phyloP scores from a whole-genome alignment of 2,888 invertebrate species.

The Cataglyphis altisquamis region DNA sequence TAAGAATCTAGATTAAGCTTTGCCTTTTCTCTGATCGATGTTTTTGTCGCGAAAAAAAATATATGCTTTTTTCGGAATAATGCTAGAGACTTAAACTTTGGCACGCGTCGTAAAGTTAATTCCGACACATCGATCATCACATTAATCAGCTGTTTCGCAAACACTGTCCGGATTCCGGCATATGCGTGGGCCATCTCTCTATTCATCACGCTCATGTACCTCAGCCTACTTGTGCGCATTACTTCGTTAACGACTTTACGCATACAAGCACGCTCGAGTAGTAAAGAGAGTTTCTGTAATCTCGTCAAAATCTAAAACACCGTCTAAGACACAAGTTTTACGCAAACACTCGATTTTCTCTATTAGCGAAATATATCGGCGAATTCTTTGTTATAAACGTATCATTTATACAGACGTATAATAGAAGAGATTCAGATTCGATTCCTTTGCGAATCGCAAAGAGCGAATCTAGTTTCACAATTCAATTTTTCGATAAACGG shows the following conservation, averaged over 20 bases:
- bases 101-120: constrained; percentile 21
- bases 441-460: not conserved
- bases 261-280: not conserved
- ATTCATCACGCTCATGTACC: constrained; percentile 64
- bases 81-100: not conserved
- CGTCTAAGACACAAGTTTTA: constrained; percentile 1
- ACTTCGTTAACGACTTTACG: constrained; percentile 36
- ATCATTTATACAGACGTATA: not conserved
- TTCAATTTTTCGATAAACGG: constrained; percentile 1
- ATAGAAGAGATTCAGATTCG: not conserved
- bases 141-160: constrained; percentile 63
- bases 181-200: constrained; percentile 47
- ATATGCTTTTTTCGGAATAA: not conserved
- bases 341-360: not conserved
- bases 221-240: constrained; percentile 30
- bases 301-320: constrained; percentile 8
- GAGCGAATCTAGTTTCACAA: constrained; percentile 59
- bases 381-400: not conserved
- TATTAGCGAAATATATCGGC: not conserved
- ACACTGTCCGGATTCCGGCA: constrained; percentile 11
- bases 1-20: not conserved
- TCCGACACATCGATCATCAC: constrained; percentile 44
- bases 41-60: not conserved
- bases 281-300: not conserved
- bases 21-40: not conserved